Evolutionary conservation across 2,113 vertebrate species (phyloP).

Genomic region (Ciconia boyciana): DNA sequence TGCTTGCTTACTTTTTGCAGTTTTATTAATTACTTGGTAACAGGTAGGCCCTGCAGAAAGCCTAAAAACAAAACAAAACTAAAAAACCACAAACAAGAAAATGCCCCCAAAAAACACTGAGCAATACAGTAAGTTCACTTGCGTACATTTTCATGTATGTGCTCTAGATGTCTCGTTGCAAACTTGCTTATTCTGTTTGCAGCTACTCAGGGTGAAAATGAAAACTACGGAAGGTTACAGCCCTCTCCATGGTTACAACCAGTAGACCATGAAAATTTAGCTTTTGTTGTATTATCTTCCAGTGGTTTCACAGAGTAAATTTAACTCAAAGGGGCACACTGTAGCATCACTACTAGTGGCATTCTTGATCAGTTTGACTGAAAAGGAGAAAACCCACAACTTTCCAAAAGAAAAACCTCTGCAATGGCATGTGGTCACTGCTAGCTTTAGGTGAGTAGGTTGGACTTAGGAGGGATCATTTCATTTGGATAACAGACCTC

Average conservation of each 20-base stretch:
- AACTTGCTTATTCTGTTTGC: background rate
- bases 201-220: background rate
- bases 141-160: background rate
- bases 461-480: background rate
- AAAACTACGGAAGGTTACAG: background rate
- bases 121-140: background rate
- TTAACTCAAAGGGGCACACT: background rate
- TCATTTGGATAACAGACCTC: background rate
- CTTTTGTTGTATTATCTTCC: background rate
- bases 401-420: background rate
- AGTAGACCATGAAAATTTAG: background rate
- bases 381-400: background rate
- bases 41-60: background rate
- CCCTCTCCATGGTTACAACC: background rate
- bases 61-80: background rate
- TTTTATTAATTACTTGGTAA: background rate
- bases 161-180: background rate
- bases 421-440: background rate
- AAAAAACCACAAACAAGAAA: background rate
- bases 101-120: accelerated
- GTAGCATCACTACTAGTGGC: background rate
- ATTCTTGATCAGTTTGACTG: background rate
- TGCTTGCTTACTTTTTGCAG: background rate
- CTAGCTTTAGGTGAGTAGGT: background rate
- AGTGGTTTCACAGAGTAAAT: background rate